Evolutionary conservation across 2,113 vertebrate genomes (phyloP).

Genomic region (Saccopteryx bilineata): DNA sequence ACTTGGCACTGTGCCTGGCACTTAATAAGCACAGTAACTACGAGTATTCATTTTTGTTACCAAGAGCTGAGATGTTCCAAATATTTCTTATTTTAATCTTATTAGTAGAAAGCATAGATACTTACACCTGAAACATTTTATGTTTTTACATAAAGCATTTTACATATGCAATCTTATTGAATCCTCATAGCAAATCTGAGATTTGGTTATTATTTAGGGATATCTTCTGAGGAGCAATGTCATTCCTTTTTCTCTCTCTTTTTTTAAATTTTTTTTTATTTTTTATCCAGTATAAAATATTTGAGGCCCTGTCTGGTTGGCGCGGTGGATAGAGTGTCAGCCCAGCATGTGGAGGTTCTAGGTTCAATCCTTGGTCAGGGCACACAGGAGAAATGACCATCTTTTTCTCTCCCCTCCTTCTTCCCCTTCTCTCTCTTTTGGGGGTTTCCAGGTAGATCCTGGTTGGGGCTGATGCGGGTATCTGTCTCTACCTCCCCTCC

Average conservation of each 20-base stretch:
- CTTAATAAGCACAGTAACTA: neutral
- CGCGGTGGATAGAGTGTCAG: no score
- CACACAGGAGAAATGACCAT: no score
- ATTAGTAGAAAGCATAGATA: neutral
- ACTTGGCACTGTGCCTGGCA: neutral
- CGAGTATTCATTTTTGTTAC: neutral
- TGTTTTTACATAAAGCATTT: slow-evolving; percentile 17
- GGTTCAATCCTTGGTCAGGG: no score
- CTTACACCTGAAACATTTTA: neutral
- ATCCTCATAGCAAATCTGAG: neutral
- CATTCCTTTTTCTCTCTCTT: neutral
- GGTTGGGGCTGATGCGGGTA: no score
- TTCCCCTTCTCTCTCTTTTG: no score
- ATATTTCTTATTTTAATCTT: neutral
- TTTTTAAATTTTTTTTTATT: neutral
- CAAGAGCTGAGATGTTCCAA: neutral
- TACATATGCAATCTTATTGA: neutral
- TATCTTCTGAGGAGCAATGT: neutral
- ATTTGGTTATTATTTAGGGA: neutral
- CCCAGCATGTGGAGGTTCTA: no score
- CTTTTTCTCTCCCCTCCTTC: no score
- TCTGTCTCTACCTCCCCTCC: no score
- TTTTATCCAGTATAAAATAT: neutral
- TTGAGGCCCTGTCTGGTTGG: neutral
- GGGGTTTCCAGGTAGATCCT: no score